phyloP scores from a whole-genome alignment of 2,113 vertebrate genomes.

The Sphaerodactylus townsendi region DNA sequence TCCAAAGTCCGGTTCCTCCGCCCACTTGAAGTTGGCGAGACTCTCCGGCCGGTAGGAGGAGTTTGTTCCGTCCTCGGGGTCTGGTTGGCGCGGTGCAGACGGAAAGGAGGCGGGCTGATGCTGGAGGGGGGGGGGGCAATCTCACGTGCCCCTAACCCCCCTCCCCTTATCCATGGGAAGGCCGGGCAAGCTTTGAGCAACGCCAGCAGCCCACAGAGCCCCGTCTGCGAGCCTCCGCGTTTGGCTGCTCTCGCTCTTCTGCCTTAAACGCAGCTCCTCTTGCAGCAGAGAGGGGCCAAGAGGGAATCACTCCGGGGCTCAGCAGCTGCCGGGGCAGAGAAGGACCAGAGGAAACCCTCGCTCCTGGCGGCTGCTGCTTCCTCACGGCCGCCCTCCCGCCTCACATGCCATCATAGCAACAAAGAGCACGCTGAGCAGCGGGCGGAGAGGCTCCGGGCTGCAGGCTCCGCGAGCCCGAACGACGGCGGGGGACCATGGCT shows the following conservation, averaged over 20 bases:
- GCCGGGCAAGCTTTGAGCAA: slow-evolving; percentile 13
- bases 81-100: not conserved
- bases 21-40: not conserved
- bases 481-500: slow-evolving; percentile 62
- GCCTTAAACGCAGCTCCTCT: slow-evolving; percentile 19
- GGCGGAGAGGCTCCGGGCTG: slow-evolving; percentile 22
- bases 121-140: not conserved
- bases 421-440: slow-evolving; percentile 70
- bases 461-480: slow-evolving; percentile 19
- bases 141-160: not conserved
- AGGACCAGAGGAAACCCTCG: slow-evolving; percentile 3
- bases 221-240: not conserved
- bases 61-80: not conserved
- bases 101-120: slow-evolving; percentile 17
- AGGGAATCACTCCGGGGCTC: slow-evolving; percentile 11
- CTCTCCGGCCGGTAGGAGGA: not conserved
- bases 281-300: slow-evolving; percentile 46
- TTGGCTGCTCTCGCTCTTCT: not conserved
- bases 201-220: not conserved
- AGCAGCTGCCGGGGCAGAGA: not conserved
- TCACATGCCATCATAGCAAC: slow-evolving; percentile 75
- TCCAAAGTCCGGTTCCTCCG: not conserved
- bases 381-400: slow-evolving; percentile 3
- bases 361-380: not conserved
- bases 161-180: slow-evolving; percentile 13